These are phyloP conservation scores for Drosophila tani DNA, from an alignment of 1,140 invertebrate species.

Conservation along the genomic window DNA sequence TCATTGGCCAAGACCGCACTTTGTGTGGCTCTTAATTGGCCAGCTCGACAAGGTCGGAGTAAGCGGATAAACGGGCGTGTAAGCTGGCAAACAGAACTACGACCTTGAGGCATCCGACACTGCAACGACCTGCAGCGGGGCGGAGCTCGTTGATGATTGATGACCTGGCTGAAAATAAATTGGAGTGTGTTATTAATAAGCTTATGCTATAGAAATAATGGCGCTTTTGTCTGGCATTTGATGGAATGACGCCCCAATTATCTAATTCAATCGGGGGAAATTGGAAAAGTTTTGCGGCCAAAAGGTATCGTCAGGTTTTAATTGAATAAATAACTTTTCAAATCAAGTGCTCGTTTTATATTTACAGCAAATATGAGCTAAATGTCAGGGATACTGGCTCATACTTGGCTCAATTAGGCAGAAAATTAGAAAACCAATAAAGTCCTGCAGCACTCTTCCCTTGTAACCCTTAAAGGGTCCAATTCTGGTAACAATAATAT, in stretches of 20 bases:
- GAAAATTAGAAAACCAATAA: neutral
- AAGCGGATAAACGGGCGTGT: slow-evolving; percentile 36
- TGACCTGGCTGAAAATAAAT: slow-evolving; percentile 40
- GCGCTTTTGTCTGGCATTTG: slow-evolving; percentile 37
- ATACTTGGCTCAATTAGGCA: neutral
- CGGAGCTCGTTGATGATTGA: slow-evolving; percentile 35
- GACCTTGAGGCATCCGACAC: slow-evolving; percentile 32
- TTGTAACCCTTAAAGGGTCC: neutral
- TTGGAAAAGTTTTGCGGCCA: slow-evolving; percentile 5
- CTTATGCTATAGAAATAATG: slow-evolving; percentile 37
- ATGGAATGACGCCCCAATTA: slow-evolving; percentile 32
- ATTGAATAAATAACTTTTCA: slow-evolving; percentile 30
- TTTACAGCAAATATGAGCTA: neutral
- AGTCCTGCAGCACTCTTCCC: neutral
- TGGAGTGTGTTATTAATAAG: slow-evolving; percentile 38
- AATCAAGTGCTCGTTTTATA: neutral
- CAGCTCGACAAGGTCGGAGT: slow-evolving; percentile 26
- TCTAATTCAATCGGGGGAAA: slow-evolving; percentile 15
- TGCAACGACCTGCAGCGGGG: slow-evolving; percentile 29
- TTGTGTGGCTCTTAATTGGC: slow-evolving; percentile 63
- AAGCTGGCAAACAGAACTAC: slow-evolving; percentile 10
- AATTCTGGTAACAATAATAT: slow-evolving; percentile 6
- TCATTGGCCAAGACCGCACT: slow-evolving; percentile 36
- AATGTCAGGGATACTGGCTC: neutral
- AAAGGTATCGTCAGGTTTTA: slow-evolving; percentile 9